These are phyloP conservation scores for Philopedon plagiatum DNA, from an alignment of 2,888 invertebrate species.

Conservation along the genomic window DNA sequence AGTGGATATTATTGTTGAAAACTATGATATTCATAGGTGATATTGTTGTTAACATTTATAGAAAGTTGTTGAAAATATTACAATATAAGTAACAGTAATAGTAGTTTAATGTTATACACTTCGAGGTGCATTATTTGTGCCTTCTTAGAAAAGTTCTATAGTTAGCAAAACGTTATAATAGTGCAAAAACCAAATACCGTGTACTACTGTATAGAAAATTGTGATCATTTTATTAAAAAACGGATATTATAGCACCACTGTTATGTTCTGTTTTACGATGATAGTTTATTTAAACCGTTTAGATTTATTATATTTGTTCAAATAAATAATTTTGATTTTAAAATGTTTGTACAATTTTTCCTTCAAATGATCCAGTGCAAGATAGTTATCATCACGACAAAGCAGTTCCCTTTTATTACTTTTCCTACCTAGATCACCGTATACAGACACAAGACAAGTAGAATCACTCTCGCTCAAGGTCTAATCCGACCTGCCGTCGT, in stretches of 20 bases:
- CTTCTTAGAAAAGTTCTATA: background rate
- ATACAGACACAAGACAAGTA: too few species aligned
- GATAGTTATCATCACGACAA: too few species aligned
- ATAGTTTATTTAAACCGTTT: conserved; percentile 45
- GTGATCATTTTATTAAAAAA: conserved; percentile 18
- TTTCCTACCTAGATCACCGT: too few species aligned
- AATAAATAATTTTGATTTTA: conserved; percentile 40
- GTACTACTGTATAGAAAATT: conserved; percentile 4
- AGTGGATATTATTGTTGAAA: conserved; percentile 22
- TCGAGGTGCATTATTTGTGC: background rate
- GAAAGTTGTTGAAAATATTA: conserved; percentile 17
- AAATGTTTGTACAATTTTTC: conserved; percentile 1
- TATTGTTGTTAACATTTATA: conserved; percentile 39
- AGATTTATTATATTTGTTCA: conserved; percentile 43
- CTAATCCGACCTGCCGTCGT: too few species aligned
- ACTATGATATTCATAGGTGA: conserved; percentile 46
- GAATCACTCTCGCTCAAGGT: too few species aligned
- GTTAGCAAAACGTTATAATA: background rate
- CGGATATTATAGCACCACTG: conserved; percentile 14
- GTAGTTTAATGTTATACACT: conserved; percentile 1
- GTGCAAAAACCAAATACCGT: background rate
- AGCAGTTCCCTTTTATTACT: too few species aligned
- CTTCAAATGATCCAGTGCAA: too few species aligned
- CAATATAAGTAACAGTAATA: background rate
- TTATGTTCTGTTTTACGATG: conserved; percentile 43